Base-by-base conservation (phyloP, 2,113 vertebrate species). In the Pleuronectes platessa region DNA sequence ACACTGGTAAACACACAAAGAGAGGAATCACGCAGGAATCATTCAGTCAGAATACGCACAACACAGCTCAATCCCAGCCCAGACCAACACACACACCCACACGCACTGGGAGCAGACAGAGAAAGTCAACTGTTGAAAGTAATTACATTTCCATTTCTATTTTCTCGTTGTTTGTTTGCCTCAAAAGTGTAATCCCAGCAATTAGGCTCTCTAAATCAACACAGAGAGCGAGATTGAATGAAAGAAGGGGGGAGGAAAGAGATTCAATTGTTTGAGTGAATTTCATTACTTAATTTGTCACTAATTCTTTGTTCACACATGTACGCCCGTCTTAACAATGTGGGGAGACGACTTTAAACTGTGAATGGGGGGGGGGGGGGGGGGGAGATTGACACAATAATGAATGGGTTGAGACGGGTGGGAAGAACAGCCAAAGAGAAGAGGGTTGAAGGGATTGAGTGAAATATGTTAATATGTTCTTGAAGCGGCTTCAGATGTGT, bases 71-170 rank as follows among this genome's bases (percentile, higher is more conserved):
- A n/a, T 72, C 67, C 40, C 27, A 61, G 65, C 64, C 4, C 26
- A 27, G 26, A 27, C 26, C 24, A 24, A 27, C 26, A 27, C 26
- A 27, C 26, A 27, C 26, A 27, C 26, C 2, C 26, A 3, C 26
- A 27, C 26, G 3, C 26, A 27, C 26, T 27, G 3, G 1, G 7
- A 60, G 53, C 21, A 45, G 71, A 42, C 61, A 2, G 26, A 71
- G 59, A 71, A 68, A 86, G 79, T 81, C 68, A 80, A 76, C 86
- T 63, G 65, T 56, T 81, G n/a, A 69, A 71, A 84, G 60, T 74
- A 85, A 89, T 86, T 83, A 88, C 67, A 78, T 69, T 69, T 78
- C 31, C 13, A 27, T 74, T 87, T 89, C 49, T 68, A 53, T 69
- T 69, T 75, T 63, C 68, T 45, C 74, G 64, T 79, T 79, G 82